phyloP scores from a whole-genome alignment of 2,797 vertebrate species.

The Acipenser oxyrinchus region DNA sequence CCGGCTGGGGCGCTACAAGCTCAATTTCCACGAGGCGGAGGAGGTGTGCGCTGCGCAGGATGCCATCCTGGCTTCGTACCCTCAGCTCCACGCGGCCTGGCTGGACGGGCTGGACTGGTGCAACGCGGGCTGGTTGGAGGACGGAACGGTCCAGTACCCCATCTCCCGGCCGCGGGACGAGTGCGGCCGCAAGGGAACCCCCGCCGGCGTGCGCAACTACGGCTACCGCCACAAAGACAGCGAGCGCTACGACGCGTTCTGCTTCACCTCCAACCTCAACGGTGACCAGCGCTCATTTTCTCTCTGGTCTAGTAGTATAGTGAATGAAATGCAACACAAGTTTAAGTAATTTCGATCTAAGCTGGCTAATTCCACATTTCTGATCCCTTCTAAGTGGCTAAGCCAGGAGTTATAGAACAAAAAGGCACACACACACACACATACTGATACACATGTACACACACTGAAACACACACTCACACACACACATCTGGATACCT shows the following conservation, averaged over 20 bases:
- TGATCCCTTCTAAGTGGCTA: too few species aligned
- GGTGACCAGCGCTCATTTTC: slow-evolving; percentile 51
- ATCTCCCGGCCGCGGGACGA: slow-evolving; percentile 78
- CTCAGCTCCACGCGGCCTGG: slow-evolving; percentile 84
- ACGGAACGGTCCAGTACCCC: slow-evolving; percentile 89
- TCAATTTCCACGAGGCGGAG: slow-evolving; percentile 81
- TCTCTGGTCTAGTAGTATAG: too few species aligned
- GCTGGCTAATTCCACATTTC: too few species aligned
- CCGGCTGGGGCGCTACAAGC: slow-evolving; percentile 77
- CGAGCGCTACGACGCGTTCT: slow-evolving; percentile 88
- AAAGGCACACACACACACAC: too few species aligned
- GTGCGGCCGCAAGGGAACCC: slow-evolving; percentile 73
- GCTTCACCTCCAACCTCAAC: slow-evolving; percentile 88
- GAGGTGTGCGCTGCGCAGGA: slow-evolving; percentile 77
- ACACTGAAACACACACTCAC: too few species aligned
- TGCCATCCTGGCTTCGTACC: slow-evolving; percentile 82
- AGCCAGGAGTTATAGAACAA: too few species aligned
- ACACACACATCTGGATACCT: too few species aligned
- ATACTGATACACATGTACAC: too few species aligned
- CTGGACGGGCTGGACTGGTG: slow-evolving; percentile 90
- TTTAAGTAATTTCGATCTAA: too few species aligned
- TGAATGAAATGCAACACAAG: too few species aligned
- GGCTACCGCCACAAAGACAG: slow-evolving; percentile 89
- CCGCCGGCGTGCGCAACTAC: slow-evolving; percentile 81
- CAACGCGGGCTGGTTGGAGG: slow-evolving; percentile 89